phyloP scores from a whole-genome alignment of 2,113 vertebrate genomes.

The Chionis minor region DNA sequence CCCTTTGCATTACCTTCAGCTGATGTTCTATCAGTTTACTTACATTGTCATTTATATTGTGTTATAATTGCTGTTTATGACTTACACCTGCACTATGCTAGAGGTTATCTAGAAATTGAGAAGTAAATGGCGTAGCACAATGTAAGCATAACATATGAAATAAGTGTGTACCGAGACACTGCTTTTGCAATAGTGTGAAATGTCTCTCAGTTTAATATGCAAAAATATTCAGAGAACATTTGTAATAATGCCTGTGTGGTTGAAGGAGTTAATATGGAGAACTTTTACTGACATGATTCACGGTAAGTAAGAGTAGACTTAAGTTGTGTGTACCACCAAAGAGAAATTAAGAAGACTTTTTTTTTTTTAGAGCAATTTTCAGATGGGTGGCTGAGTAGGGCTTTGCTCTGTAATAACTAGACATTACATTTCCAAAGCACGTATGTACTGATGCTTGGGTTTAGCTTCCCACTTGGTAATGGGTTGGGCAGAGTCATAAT shows the following conservation, averaged over 20 bases:
- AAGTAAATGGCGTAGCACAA: background rate
- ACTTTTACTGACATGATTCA: background rate
- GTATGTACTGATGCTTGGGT: background rate
- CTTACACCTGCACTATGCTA: background rate
- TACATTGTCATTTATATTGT: background rate
- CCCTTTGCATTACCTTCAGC: background rate
- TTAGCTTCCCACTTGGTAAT: background rate
- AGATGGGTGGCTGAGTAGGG: background rate
- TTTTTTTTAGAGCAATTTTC: background rate
- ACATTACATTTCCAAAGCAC: background rate
- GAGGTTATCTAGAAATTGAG: background rate
- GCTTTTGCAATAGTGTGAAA: background rate
- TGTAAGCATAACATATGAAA: background rate
- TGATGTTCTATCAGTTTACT: background rate
- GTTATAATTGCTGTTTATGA: background rate
- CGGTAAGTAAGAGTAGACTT: background rate
- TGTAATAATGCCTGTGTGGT: background rate
- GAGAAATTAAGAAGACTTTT: background rate
- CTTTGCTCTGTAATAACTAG: background rate
- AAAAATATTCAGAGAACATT: background rate
- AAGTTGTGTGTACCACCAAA: background rate
- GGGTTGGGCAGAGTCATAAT: background rate
- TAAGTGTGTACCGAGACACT: background rate
- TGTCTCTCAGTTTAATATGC: background rate
- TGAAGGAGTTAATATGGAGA: background rate